A percentile compares a stretch with the other conserved stretches of the same genome.
These are phyloP conservation scores for Eumerus sabulonum DNA, from an alignment of 2,888 invertebrate genomes.

Conservation along the genomic window DNA sequence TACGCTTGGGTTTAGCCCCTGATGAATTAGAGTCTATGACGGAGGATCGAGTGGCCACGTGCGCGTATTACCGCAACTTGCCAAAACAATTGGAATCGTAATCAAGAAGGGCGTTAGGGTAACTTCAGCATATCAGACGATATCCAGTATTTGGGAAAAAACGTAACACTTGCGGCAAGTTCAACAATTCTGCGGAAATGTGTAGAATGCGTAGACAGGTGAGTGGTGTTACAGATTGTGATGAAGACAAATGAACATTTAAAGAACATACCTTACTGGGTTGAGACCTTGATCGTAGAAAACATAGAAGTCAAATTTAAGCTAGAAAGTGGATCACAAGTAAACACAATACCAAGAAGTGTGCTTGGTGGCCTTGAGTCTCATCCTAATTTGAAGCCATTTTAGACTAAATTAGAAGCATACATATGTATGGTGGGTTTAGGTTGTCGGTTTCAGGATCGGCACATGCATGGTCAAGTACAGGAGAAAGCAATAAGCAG, in stretches of 20 bases:
- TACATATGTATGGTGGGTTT: conserved; percentile 20
- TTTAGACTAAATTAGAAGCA: conserved; percentile 3
- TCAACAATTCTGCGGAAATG: conserved; percentile 19
- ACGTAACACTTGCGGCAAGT: not conserved
- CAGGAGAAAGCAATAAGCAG: conserved; percentile 2
- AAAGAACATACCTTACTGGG: conserved; percentile 4
- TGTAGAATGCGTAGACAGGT: conserved; percentile 7
- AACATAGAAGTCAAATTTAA: conserved; percentile 1
- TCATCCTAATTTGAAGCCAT: not conserved
- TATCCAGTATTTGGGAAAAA: conserved; percentile 13
- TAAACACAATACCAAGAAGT: conserved; percentile 5
- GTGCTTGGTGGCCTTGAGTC: not conserved
- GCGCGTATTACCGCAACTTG: no score
- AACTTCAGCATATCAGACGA: no score
- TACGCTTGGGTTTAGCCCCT: no score
- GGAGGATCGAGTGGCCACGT: no score
- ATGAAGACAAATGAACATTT: not conserved
- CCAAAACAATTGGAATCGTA: no score
- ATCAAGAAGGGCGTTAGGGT: no score
- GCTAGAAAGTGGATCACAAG: conserved; percentile 4
- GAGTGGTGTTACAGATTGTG: conserved; percentile 13
- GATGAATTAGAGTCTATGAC: no score
- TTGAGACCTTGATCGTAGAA: not conserved
- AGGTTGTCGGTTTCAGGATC: not conserved
- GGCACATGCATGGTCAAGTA: not conserved